A percentile compares a stretch with the other conserved stretches of the same genome.
phyloP scores from a whole-genome alignment of 1,140 invertebrate genomes.

The Habropoda laboriosa region DNA sequence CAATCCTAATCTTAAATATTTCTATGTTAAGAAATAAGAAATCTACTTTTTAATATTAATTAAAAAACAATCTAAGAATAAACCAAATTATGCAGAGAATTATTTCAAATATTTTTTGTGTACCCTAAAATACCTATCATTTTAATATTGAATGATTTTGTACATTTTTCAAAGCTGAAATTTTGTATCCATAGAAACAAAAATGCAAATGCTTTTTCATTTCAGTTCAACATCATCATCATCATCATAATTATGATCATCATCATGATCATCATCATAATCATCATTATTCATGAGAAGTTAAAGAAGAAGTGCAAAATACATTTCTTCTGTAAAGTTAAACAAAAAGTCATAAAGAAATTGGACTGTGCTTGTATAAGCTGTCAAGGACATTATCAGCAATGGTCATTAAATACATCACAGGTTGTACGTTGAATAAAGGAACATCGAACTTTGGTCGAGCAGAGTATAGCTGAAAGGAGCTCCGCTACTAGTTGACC shows the following conservation, averaged over 20 bases:
- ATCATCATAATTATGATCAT: slow-evolving; percentile 23
- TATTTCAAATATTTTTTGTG: neutral
- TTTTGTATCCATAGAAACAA: neutral
- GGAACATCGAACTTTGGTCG: slow-evolving; percentile 35
- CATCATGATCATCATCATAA: slow-evolving; percentile 16
- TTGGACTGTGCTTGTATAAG: slow-evolving; percentile 25
- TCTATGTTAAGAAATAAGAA: neutral
- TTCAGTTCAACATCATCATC: slow-evolving; percentile 52
- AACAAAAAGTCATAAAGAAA: slow-evolving; percentile 4
- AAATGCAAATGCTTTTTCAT: slow-evolving; percentile 11
- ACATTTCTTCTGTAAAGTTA: neutral
- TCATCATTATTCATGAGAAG: slow-evolving; percentile 40
- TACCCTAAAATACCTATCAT: neutral
- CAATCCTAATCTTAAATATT: neutral
- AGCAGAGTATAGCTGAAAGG: slow-evolving; percentile 53
- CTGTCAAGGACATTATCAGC: slow-evolving; percentile 53
- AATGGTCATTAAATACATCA: slow-evolving; percentile 43
- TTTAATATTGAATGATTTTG: neutral
- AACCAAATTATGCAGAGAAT: neutral
- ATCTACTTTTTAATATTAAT: neutral
- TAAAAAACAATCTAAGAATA: neutral
- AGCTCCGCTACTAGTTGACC: slow-evolving; percentile 63
- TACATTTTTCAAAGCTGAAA: neutral
- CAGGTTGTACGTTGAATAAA: slow-evolving; percentile 29
- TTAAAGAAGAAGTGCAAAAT: neutral